Base-by-base conservation (phyloP, 64 coral and sea anemone genomes). In the Stichodactyla helianthus region DNA sequence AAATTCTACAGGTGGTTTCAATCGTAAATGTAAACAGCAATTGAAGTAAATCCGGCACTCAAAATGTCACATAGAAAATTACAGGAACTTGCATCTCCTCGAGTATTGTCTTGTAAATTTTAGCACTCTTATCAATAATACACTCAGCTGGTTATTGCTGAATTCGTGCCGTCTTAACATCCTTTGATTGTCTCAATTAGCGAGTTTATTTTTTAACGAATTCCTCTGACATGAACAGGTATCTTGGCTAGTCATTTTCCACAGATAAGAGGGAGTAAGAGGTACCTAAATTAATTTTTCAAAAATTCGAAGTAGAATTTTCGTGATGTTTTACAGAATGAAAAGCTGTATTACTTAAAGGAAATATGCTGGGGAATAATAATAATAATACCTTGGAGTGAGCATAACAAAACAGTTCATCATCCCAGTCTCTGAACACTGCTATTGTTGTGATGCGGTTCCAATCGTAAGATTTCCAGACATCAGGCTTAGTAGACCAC, bases 401-500 rank as follows among this genome's bases (percentile, higher is more conserved):
- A 8, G 97, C 97, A 55, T 79, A 82, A 84, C 97, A 99, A 82
- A 99, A 92, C 10, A 99, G 50, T 83, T 99, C 83, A 16, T 99
- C 85, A 31, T 99, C 93, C 97, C 97, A 99, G 4, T 94, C 86
- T 85, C 93, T 70, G 76, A 99, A 99, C 11, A 99, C 71, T 19
- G 90, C 93, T 15, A 99, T 92, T 8, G 97, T 99, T 0, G 97
- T 99, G 10, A 99, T 89, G 54, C 90, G 89, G 0, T 9, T 82
- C 97, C 97, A 99, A 62, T 99, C 91, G 77, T 95, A 99, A 14
- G 95, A 88, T 54, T 68, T 92, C 97, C 97, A 99, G 7, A 91
- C 86, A 62, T 92, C 63, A 0, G 94, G 91, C 53, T 92, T 93
- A 4, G 84, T 90, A 7, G 94, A 90, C 88, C 91, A 97, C 88